Evolutionary conservation across 2,113 vertebrate species (phyloP), one percentile per base, ranked within the genome.

Genomic region (Climacteris rufus): DNA sequence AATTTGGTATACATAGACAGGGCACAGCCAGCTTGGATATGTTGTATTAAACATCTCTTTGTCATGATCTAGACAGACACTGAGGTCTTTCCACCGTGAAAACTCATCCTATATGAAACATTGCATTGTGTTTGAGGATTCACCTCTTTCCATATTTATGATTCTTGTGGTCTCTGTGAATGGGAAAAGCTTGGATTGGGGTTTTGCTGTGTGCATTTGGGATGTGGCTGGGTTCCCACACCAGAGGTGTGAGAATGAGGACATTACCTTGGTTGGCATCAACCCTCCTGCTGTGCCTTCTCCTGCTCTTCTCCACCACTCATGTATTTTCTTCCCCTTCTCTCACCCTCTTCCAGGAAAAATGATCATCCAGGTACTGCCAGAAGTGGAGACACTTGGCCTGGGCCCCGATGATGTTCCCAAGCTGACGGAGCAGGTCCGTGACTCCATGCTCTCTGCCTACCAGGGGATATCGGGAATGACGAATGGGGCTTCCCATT

Each of bases 301-400:
- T 89, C 45, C 10, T 10, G 16, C 19, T 78, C 47, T 60, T 81
- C 66, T 49, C 18, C 9, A 82, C 6, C 8, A 56, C 15, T 52
- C 15, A 30, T 2, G 1, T 11, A 6, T 9, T 79, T 42, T 49
- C 10, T 47, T 45, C 3, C 4, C 37, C 7, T 4, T 4, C 11
- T 40, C 65, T 57, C 65, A 65, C 28, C 24, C 25, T 83, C 17
- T 69, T 76, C 45, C 63, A 96, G 94, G 94, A 13, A 94, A 61
- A 66, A 64, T 33, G 59, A 88, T 57, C 45, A 88, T 96, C 53
- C 94, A 95, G 79, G 17, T 96, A 63, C 63, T 96, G 45, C 95
- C 95, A 85, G 70, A 60, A 93, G 95, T 95, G 59, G n/a, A 93
- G 14, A 96, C 92, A 0, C 5, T 93, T 0, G 35, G 79, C 6